Evolutionary conservation across 2,113 vertebrate species (phyloP).

Genomic region (Tragulus kanchil): DNA sequence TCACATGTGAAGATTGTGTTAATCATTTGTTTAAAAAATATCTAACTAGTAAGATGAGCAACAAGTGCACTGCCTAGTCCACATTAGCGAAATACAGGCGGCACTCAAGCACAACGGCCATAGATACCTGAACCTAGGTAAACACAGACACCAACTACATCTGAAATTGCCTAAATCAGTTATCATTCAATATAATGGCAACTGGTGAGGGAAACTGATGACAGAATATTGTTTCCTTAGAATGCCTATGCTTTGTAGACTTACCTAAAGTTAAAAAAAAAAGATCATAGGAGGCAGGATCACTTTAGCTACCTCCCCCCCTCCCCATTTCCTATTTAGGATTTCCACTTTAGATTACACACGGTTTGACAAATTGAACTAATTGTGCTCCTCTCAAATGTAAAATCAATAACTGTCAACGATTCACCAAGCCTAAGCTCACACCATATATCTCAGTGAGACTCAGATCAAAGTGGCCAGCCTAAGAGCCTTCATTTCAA

Average conservation of each 20-base stretch:
- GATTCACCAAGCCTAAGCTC: not conserved
- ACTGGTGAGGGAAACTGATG: not conserved
- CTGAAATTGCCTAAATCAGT: not conserved
- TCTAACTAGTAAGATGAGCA: not conserved
- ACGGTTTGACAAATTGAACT: constrained; percentile 51
- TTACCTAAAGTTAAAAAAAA: not conserved
- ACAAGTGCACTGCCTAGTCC: not conserved
- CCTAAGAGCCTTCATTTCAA: constrained; percentile 53
- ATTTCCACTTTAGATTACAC: constrained; percentile 61
- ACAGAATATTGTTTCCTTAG: not conserved
- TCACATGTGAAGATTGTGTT: not conserved
- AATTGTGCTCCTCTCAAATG: constrained; percentile 46
- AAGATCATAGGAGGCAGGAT: not conserved
- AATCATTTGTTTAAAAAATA: not conserved
- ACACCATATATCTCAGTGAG: not conserved
- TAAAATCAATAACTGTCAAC: constrained; percentile 58
- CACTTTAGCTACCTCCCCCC: not conserved
- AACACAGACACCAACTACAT: not conserved
- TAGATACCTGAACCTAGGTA: not conserved
- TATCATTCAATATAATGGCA: not conserved
- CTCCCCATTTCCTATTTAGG: not conserved
- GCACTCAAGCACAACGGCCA: not conserved
- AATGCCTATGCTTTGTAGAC: not conserved
- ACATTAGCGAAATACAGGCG: not conserved
- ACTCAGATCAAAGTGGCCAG: constrained; percentile 10